Base-by-base conservation (phyloP, 2,888 invertebrate species). In the Catocala fraxini region DNA sequence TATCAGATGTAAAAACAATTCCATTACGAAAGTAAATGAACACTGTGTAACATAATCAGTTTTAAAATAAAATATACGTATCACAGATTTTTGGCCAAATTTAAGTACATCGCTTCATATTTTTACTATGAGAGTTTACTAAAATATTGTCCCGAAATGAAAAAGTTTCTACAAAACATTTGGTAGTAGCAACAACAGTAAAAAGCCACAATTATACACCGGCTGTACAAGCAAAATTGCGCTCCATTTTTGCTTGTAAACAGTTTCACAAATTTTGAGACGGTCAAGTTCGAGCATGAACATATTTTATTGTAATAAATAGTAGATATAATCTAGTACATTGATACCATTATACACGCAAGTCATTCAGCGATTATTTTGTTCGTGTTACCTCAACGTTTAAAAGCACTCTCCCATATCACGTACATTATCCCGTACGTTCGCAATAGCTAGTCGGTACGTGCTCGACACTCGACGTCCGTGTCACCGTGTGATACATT, bases 211-310 rank as follows among this genome's bases (percentile, higher is more conserved):
- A 62, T 59, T 55, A 45, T 41, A 64, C 64, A 56, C 67, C 70
- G 62, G 70, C 59, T 72, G 70, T 47, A 54, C 42, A 46, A 59
- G 63, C 67, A 51, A 58, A 64, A 63, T 71, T 65, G 46, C 65
- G 39, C 65, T 59, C 51, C 59, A 43, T 57, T 61, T 61, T 7
- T 15, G 7, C 15, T 46, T 46, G 15, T 9, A 15, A 46, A 46
- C 2, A 39, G 35, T 39, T 39, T 39, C 9, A 39, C 35, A 39
- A 9, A 39, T 39, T 39, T 39, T 9, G 35, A 7, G 35, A 35
- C 1, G 35, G 35, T 7, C 9, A 39, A 39, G 35, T 39, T 39
- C 6, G 25, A 39, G 35, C 6, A 39, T 25, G 3, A 25, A 25
- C 25, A 25, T n/a, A n/a, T n/a, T 25, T 25, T 25, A 25, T 25